phyloP scores from a whole-genome alignment of 30 jellyfish, hydroid and myxozoan species.

The Sanderia malayensis region DNA sequence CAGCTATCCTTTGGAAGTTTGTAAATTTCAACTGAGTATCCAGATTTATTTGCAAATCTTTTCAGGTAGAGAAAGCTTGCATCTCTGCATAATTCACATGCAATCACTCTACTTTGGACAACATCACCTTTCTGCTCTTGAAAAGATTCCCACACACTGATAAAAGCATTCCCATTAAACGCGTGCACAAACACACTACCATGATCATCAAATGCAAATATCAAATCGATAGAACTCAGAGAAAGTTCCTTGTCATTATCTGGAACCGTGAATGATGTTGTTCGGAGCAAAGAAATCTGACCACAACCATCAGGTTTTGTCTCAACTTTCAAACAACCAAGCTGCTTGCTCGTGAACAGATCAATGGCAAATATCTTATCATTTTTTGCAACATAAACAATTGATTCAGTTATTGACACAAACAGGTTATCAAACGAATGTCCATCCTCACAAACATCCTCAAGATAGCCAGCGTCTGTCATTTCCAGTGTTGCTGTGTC shows the following conservation, averaged over 20 bases:
- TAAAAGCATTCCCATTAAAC: slow-evolving; percentile 3
- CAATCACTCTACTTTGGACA: background rate
- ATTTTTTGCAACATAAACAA: slow-evolving; percentile 30
- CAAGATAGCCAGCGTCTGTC: background rate
- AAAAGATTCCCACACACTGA: slow-evolving; percentile 8
- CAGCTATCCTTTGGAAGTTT: slow-evolving; percentile 37
- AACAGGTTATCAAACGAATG: background rate
- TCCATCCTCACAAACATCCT: slow-evolving; percentile 7
- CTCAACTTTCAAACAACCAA: slow-evolving; percentile 1
- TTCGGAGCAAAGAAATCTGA: slow-evolving; percentile 9
- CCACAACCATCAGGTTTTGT: background rate
- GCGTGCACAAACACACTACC: slow-evolving; percentile 5
- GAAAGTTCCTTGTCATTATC: background rate
- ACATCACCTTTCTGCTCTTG: background rate
- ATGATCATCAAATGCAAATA: slow-evolving; percentile 14
- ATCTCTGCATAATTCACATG: slow-evolving; percentile 28
- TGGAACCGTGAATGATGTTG: slow-evolving; percentile 8
- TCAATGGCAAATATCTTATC: slow-evolving; percentile 3
- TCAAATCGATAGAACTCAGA: background rate
- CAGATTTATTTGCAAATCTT: background rate
- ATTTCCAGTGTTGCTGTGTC: background rate
- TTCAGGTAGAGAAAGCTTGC: background rate
- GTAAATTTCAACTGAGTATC: slow-evolving; percentile 17
- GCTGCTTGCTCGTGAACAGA: slow-evolving; percentile 1
- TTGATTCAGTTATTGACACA: slow-evolving; percentile 1